Evolutionary conservation across 2,888 invertebrate species (phyloP).

Genomic region (Gastracanthus pulcherrimus): DNA sequence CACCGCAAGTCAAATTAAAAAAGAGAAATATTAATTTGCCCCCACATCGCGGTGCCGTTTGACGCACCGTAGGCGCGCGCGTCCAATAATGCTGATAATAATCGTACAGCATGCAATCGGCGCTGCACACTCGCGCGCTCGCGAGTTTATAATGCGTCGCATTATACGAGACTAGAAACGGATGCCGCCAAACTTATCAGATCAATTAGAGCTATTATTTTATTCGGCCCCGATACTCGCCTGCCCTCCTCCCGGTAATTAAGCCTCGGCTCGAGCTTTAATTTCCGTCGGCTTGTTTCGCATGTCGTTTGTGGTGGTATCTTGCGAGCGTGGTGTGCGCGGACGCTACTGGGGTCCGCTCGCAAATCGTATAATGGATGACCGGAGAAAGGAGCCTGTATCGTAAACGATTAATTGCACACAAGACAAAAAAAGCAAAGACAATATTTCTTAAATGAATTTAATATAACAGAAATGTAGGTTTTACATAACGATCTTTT

Average conservation of each 20-base stretch:
- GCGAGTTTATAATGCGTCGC: constrained; percentile 2
- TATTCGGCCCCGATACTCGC: constrained; percentile 63
- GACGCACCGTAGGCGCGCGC: not conserved
- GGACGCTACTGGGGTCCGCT: too few species aligned
- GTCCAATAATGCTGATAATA: constrained; percentile 17
- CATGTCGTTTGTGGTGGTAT: not conserved
- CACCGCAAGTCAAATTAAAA: not conserved
- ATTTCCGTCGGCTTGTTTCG: not conserved
- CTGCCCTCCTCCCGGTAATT: not conserved
- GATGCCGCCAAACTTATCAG: constrained; percentile 53
- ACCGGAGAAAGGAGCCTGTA: too few species aligned
- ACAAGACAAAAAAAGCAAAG: too few species aligned
- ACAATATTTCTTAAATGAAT: too few species aligned
- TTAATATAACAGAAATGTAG: too few species aligned
- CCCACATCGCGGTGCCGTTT: not conserved
- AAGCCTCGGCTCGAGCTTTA: not conserved
- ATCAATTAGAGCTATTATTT: constrained; percentile 76
- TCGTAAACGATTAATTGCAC: too few species aligned
- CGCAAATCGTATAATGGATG: too few species aligned
- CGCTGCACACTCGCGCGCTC: not conserved
- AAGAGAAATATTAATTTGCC: not conserved
- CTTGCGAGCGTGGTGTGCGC: too few species aligned
- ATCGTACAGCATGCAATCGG: not conserved
- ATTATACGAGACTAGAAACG: constrained; percentile 4
- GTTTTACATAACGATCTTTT: too few species aligned